These are phyloP conservation scores for Coturnix japonica DNA, from an alignment of 2,113 vertebrate species.

Conservation along the genomic window DNA sequence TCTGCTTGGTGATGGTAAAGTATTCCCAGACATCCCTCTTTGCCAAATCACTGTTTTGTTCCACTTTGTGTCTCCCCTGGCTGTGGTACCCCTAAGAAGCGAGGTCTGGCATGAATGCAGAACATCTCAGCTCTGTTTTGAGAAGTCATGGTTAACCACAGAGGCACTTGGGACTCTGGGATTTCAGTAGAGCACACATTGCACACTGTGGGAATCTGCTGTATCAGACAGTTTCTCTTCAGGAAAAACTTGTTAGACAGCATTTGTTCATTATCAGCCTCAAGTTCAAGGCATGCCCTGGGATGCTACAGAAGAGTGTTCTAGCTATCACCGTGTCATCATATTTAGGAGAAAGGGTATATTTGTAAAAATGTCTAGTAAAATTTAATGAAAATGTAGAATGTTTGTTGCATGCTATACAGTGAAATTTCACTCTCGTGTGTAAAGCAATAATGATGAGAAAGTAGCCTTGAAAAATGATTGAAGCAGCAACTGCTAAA, in stretches of 20 bases:
- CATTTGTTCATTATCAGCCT: not conserved
- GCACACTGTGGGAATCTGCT: conserved; percentile 3
- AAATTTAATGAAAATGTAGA: not conserved
- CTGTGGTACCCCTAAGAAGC: not conserved
- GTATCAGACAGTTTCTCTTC: not conserved
- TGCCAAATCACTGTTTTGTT: not conserved
- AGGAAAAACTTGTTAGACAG: conserved; percentile 1
- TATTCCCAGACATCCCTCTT: not conserved
- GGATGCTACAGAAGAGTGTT: not conserved
- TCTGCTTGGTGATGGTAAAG: not conserved
- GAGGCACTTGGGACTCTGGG: not conserved
- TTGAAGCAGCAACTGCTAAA: not conserved
- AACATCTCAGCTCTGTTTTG: not conserved
- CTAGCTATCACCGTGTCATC: not conserved
- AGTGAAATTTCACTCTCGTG: not conserved
- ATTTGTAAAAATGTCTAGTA: not conserved
- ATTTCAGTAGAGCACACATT: not conserved
- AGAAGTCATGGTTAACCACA: not conserved
- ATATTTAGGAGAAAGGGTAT: not conserved
- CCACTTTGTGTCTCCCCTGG: not conserved
- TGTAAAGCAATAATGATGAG: not conserved
- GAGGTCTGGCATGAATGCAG: not conserved
- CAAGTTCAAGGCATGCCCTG: not conserved
- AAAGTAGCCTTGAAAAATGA: not conserved
- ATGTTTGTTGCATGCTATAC: not conserved